Evolutionary conservation across 2,797 vertebrate genomes (phyloP), one percentile per base, ranked within the genome.

Genomic region (Myoxocephalus aenaeus): DNA sequence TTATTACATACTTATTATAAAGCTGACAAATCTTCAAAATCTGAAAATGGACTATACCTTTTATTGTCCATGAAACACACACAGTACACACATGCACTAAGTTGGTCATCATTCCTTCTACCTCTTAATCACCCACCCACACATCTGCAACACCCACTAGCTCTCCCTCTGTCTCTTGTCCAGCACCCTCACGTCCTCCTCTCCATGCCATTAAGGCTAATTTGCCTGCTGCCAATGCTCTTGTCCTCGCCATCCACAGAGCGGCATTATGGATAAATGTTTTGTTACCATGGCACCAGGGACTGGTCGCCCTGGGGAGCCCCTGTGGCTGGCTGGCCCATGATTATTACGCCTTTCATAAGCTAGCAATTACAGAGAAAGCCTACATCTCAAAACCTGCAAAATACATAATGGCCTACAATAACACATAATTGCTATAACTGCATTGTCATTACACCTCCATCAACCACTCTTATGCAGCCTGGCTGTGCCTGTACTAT

Each of bases 361-460:
- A 91, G 92, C 74, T 89, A 85, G 87, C 91, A 92, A 91, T 93
- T 91, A 91, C 87, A 92, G 80, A 87, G 84, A 89, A 89, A 89
- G 89, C 92, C 90, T 92, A 91, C 92, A 91, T 90, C 87, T 89
- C 64, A 76, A 79, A 84, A 84, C 89, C 92, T 92, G 93, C 93
- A 90, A 91, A 92, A 91, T 74, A 91, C 89, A 88, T 92, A 93
- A 94, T 93, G 88, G 87, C 90, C 90, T 89, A 92, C 92, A 92
- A 94, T 92, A 90, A 92, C 89, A 91, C 89, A 92, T 93, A 93
- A 94, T 93, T 92, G 89, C 79, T 87, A 18, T 92, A 91, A 94
- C 91, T 93, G 89, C 73, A 69, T 82, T 79, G 87, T 87, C 87
- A 90, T 91, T 92, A 88, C 81, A 83, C 87, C 82, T 87, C 80